phyloP scores from a whole-genome alignment of 2,888 invertebrate genomes.

The Cyaniris semiargus region DNA sequence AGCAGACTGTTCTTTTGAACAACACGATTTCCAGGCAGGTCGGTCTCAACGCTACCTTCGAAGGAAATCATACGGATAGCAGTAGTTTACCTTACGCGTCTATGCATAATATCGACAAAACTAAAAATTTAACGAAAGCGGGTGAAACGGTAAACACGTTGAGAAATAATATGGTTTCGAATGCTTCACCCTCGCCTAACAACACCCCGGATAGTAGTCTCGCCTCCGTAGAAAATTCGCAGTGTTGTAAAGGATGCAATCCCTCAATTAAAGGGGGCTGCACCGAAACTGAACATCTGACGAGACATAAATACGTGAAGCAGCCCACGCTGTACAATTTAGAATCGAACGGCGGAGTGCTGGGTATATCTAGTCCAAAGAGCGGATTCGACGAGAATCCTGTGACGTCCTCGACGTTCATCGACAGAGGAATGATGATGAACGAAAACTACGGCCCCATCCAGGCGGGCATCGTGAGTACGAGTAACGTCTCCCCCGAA shows the following conservation, averaged over 20 bases:
- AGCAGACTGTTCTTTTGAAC: constrained; percentile 92
- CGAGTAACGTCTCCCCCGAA: constrained; percentile 88
- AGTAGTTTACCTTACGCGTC: constrained; percentile 50
- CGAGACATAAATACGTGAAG: constrained; percentile 66
- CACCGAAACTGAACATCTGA: constrained; percentile 64
- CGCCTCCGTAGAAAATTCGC: constrained; percentile 55
- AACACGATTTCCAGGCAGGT: constrained; percentile 88
- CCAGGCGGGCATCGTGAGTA: constrained; percentile 91
- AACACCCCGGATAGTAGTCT: constrained; percentile 75
- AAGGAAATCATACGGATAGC: constrained; percentile 59
- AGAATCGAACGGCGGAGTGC: constrained; percentile 64
- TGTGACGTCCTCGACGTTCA: constrained; percentile 85
- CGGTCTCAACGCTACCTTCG: constrained; percentile 63
- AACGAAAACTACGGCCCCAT: constrained; percentile 86
- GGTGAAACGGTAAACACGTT: constrained; percentile 57
- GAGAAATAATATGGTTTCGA: constrained; percentile 60
- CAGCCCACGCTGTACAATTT: constrained; percentile 61
- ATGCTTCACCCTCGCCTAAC: constrained; percentile 68
- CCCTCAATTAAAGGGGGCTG: constrained; percentile 65
- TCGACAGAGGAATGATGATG: constrained; percentile 77
- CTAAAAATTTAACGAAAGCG: constrained; percentile 52
- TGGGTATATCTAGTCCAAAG: constrained; percentile 78
- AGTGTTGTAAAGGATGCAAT: constrained; percentile 79
- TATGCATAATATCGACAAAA: constrained; percentile 59
- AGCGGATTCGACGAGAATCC: constrained; percentile 80